These are phyloP conservation scores for Cephus nigrinus DNA, from an alignment of 2,888 invertebrate species.

Conservation along the genomic window DNA sequence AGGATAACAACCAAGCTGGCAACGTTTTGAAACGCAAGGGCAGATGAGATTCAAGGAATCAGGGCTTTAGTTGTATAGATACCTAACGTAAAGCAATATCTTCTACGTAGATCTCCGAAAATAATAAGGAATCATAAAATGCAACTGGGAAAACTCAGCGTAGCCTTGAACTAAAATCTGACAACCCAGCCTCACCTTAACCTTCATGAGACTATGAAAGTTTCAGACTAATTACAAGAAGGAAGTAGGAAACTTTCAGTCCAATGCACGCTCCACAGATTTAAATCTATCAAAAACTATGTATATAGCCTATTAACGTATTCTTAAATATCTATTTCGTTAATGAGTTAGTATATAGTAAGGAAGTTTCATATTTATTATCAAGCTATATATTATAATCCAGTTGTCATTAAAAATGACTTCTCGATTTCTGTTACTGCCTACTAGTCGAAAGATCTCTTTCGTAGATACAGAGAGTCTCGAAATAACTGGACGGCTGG, in stretches of 20 bases:
- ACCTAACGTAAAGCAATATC: not conserved
- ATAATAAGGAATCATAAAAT: not conserved
- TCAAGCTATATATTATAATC: not conserved
- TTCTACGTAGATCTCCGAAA: not conserved
- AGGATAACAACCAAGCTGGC: constrained; percentile 30
- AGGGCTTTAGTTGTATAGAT: not conserved
- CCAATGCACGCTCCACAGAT: not conserved
- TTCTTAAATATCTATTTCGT: not conserved
- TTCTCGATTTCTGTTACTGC: not conserved
- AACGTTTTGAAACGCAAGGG: not conserved
- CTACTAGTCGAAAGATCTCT: not conserved
- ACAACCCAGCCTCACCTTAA: not conserved
- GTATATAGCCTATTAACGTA: not conserved
- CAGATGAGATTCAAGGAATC: not conserved
- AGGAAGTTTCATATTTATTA: not conserved
- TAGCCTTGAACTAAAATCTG: not conserved
- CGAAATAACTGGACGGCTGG: not conserved
- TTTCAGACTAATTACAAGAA: not conserved
- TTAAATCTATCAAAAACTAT: not conserved
- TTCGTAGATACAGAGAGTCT: not conserved
- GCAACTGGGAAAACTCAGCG: not conserved
- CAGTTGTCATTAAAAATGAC: not conserved
- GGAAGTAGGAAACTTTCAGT: not conserved
- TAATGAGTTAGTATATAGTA: not conserved
- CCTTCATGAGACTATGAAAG: not conserved